Evolutionary conservation across 2,888 invertebrate genomes (phyloP), one percentile per base, ranked within the genome.

Genomic region (Auanema freiburgensis): DNA sequence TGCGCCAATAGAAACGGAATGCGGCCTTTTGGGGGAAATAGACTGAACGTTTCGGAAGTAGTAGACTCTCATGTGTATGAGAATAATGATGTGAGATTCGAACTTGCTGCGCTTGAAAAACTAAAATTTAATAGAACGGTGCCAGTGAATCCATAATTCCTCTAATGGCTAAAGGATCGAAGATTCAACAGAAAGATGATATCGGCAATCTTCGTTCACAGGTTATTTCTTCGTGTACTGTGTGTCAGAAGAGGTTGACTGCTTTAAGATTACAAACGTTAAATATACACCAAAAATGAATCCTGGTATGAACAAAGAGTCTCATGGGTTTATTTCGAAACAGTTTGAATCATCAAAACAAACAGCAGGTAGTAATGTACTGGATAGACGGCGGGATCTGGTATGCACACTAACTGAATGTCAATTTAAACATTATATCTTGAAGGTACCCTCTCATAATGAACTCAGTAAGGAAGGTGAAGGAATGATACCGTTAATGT

Each of bases 51-150:
- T 23, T 72, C 67, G 24, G 64, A 71, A 16, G 72, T 80, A 12
- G 73, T 79, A 21, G 80, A 80, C 64, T 67, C 67, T 54, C 80
- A 80, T 63, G 65, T 66, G 21, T 80, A 74, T 51, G 72, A 77
- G 42, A 66, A 63, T 24, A 49, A 66, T 41, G 67, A 71, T 53
- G 73, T 71, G 18, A 64, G 67, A 66, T n/a, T 23, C 44, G 5
- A 23, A 24, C 25, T 40, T 4, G 21, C 6, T n/a, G 8, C 8
- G 8, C n/a, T 10, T 55, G 6, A 40, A 40, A 16, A 10, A 25
- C 5, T 40, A 12, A 12, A 24, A 33, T 6, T 40, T 63, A 66
- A 50, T 51, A 73, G 73, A 67, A 73, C 59, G 65, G 65, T 5
- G 59, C 60, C 40, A 65, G 65, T 49, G 50, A 73, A 23, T n/a